phyloP scores from a whole-genome alignment of 30 jellyfish, hydroid and myxozoan genomes.

The Hydractinia symbiolongicarpus region DNA sequence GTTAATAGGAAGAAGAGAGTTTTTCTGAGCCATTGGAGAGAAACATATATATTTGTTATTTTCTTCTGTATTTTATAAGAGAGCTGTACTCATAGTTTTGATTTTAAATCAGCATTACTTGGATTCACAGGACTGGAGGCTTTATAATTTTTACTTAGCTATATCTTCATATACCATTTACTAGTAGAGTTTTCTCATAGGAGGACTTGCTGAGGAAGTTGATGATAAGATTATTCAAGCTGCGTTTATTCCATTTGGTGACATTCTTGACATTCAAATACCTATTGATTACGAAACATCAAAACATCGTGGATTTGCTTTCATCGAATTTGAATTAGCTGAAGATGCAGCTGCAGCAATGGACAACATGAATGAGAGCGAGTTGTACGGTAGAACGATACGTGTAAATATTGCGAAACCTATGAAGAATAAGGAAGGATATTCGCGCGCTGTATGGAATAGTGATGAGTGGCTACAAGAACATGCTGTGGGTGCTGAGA shows the following conservation, averaged over 20 bases:
- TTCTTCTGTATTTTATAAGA: no score
- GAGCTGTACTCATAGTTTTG: no score
- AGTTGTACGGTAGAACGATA: slow-evolving; percentile 75
- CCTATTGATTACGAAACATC: slow-evolving; percentile 85
- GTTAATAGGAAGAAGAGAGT: no score
- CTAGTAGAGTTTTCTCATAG: background rate
- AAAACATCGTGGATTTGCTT: slow-evolving; percentile 90
- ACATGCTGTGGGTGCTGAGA: slow-evolving; percentile 32
- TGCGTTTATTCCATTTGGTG: slow-evolving; percentile 97
- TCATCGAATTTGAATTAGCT: slow-evolving; percentile 80
- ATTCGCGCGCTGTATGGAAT: slow-evolving; percentile 86
- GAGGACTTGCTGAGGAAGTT: slow-evolving; percentile 97
- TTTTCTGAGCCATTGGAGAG: no score
- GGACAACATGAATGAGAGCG: slow-evolving; percentile 95
- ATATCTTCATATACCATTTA: no score
- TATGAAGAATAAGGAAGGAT: slow-evolving; percentile 60
- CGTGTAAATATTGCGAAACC: slow-evolving; percentile 82
- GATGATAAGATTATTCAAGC: slow-evolving; percentile 83
- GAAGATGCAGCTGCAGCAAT: slow-evolving; percentile 98
- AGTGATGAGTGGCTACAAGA: slow-evolving; percentile 83
- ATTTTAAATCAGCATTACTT: no score
- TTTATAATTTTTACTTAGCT: no score
- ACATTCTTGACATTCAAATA: slow-evolving; percentile 73
- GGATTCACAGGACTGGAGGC: no score
- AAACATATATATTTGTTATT: no score